Conservation (phyloP, 1,140 invertebrate genomes). For the Spodoptera litura region DNA sequence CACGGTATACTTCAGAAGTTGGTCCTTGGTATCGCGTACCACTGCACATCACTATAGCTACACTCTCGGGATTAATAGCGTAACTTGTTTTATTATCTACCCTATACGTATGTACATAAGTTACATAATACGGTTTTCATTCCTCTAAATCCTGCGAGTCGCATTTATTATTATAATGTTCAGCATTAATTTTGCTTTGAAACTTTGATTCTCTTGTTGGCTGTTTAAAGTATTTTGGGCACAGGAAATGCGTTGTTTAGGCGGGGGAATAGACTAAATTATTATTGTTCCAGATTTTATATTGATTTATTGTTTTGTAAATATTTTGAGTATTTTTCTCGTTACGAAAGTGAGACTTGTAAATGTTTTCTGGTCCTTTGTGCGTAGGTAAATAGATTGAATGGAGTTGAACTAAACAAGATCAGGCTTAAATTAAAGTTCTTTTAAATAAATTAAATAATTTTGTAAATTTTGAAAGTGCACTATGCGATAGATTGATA, state of each 20-base stretch:
- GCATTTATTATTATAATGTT: constrained; percentile 42
- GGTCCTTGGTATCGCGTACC: constrained; percentile 15
- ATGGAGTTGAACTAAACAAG: too few relatives aligned
- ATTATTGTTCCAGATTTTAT: not conserved
- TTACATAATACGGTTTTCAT: constrained; percentile 34
- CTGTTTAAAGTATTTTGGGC: constrained; percentile 31
- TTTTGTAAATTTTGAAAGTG: too few relatives aligned
- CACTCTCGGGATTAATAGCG: constrained; percentile 40
- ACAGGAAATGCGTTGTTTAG: constrained; percentile 18
- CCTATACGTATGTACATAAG: constrained; percentile 12
- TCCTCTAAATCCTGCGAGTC: constrained; percentile 23
- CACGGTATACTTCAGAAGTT: constrained; percentile 36
- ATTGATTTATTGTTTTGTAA: not conserved
- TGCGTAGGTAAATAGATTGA: too few relatives aligned
- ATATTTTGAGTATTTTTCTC: not conserved
- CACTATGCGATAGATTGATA: not conserved
- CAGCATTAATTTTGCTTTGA: constrained; percentile 30
- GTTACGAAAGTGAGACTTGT: not conserved
- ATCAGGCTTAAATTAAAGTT: too few relatives aligned
- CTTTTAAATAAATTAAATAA: too few relatives aligned
- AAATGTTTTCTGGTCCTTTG: too few relatives aligned
- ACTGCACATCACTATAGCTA: constrained; percentile 35
- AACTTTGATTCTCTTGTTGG: constrained; percentile 41
- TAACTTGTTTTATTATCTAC: constrained; percentile 43
- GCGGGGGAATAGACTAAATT: not conserved